Evolutionary conservation across 2,113 vertebrate species (phyloP).

Genomic region (Salvelinus fontinalis): DNA sequence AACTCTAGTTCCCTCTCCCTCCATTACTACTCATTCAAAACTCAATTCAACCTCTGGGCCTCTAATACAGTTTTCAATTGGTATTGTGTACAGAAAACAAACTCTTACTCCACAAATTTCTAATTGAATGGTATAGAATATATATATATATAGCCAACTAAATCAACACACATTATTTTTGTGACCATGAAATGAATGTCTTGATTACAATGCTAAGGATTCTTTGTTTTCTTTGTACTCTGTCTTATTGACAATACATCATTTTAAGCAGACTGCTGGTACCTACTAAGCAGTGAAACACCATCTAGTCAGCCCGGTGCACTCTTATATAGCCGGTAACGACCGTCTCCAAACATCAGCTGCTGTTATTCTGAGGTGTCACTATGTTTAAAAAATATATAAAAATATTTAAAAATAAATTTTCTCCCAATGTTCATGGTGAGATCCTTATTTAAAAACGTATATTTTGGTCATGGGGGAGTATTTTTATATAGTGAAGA

Average conservation of each 20-base stretch:
- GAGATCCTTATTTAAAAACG: constrained; percentile 50
- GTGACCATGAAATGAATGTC: constrained; percentile 11
- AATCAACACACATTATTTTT: constrained; percentile 25
- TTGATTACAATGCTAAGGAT: neutral
- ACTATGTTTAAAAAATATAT: constrained; percentile 5
- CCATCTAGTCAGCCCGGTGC: constrained; percentile 2
- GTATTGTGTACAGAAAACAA: neutral
- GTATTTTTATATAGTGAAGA: constrained; percentile 54
- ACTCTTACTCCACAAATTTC: no score
- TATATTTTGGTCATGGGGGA: constrained; percentile 56
- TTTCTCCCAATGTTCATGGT: constrained; percentile 70
- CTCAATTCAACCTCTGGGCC: neutral
- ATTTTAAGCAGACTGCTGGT: constrained; percentile 3
- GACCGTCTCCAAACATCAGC: constrained; percentile 28
- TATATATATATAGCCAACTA: neutral
- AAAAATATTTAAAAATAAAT: no score
- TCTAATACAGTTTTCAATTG: constrained; percentile 1
- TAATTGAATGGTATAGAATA: no score
- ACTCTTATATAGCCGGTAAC: neutral
- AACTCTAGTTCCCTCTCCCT: neutral
- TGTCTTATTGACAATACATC: constrained; percentile 16
- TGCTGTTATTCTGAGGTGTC: constrained; percentile 48
- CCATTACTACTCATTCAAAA: neutral
- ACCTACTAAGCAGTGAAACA: constrained; percentile 1
- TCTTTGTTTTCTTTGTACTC: constrained; percentile 5